These are phyloP conservation scores for Henicopernis longicauda DNA, from an alignment of 2,113 vertebrate genomes.

Conservation along the genomic window DNA sequence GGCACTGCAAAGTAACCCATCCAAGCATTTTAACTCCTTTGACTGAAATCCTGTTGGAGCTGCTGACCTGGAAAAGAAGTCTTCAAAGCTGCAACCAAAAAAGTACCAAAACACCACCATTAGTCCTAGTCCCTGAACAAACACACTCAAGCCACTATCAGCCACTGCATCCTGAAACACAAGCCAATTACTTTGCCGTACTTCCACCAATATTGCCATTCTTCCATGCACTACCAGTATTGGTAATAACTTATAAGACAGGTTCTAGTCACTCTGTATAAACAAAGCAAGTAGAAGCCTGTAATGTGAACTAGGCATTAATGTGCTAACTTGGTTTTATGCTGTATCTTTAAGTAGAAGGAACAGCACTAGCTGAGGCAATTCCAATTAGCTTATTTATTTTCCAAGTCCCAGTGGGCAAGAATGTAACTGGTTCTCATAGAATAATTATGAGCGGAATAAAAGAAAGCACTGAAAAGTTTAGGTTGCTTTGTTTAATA, in stretches of 20 bases:
- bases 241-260: background rate
- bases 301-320: background rate
- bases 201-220: background rate
- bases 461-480: background rate
- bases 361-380: background rate
- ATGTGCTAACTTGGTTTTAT: background rate
- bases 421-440: background rate
- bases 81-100: background rate
- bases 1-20: background rate
- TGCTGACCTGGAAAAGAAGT: background rate
- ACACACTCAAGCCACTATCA: background rate
- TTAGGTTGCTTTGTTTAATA: background rate
- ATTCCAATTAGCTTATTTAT: background rate
- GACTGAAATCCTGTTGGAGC: background rate
- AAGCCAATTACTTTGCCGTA: background rate
- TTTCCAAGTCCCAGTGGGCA: background rate
- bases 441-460: background rate
- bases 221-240: background rate
- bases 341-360: background rate
- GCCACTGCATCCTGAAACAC: background rate
- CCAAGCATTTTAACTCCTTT: background rate
- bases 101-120: background rate
- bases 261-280: background rate
- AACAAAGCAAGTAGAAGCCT: background rate
- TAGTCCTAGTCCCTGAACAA: background rate